Evolutionary conservation across 2,888 invertebrate species (phyloP).

Genomic region (Orthonevra nobilis): DNA sequence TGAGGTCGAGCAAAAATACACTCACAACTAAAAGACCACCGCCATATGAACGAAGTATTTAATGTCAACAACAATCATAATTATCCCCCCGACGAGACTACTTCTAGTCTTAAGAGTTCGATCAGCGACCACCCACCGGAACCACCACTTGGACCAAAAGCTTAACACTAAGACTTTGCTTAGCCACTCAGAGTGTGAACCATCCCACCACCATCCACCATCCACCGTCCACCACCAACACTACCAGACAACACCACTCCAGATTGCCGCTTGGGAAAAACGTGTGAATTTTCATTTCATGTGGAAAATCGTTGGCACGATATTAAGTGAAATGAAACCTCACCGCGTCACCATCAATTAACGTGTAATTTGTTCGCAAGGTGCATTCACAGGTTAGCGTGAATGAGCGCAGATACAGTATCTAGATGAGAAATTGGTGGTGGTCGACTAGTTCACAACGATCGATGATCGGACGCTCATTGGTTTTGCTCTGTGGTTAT

Average conservation of each 20-base stretch:
- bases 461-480: constrained; percentile 61
- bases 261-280: constrained; percentile 34
- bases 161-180: constrained; percentile 40
- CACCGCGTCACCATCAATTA: constrained; percentile 65
- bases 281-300: constrained; percentile 69
- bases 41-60: constrained; percentile 24
- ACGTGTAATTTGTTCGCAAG: constrained; percentile 66
- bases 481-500: constrained; percentile 62
- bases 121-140: constrained; percentile 69
- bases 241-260: constrained; percentile 4
- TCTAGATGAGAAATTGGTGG: constrained; percentile 50
- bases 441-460: constrained; percentile 45
- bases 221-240: constrained; percentile 19
- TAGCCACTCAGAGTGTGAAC: constrained; percentile 57
- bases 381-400: constrained; percentile 41
- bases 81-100: constrained; percentile 34
- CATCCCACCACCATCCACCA: constrained; percentile 53
- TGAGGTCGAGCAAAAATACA: constrained; percentile 21
- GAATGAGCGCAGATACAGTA: constrained; percentile 42
- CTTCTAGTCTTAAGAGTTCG: constrained; percentile 38
- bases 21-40: neutral
- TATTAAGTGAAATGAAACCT: constrained; percentile 53
- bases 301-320: constrained; percentile 62
- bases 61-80: constrained; percentile 35
- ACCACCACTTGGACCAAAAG: constrained; percentile 56